These are phyloP conservation scores for Smittia sp. DNA, from an alignment of 2,888 invertebrate species.

Conservation along the genomic window DNA sequence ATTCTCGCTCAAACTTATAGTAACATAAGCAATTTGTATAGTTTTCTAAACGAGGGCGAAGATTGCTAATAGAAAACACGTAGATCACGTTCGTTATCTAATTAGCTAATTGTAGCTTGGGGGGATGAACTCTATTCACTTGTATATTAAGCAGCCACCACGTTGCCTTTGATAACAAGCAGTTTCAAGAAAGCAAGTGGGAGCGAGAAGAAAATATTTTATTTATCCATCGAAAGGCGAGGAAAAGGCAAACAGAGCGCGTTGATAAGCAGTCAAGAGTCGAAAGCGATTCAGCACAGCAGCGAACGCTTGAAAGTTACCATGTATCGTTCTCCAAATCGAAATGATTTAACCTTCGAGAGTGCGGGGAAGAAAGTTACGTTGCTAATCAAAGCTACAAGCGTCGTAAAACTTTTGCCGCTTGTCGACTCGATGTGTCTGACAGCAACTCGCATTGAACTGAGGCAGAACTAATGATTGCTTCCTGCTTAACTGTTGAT, in stretches of 20 bases:
- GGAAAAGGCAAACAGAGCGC: neutral
- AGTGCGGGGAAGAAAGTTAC: neutral
- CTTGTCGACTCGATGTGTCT: neutral
- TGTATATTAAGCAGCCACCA: neutral
- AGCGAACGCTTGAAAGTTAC: neutral
- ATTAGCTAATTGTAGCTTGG: conserved; percentile 40
- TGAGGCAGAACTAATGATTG: conserved; percentile 27
- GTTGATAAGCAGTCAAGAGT: neutral
- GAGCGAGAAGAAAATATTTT: conserved; percentile 16
- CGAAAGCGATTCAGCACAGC: neutral
- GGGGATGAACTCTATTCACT: neutral
- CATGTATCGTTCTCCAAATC: neutral
- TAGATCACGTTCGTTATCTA: conserved; percentile 39
- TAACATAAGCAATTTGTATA: conserved; percentile 16
- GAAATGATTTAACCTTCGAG: conserved; percentile 2
- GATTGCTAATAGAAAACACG: conserved; percentile 34
- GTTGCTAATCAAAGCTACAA: neutral
- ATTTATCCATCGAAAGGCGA: neutral
- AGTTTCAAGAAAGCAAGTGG: neutral
- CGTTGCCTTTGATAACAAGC: conserved; percentile 17
- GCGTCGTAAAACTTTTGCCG: neutral
- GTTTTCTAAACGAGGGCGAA: conserved; percentile 3
- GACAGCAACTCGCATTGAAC: neutral
- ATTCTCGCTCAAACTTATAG: neutral
- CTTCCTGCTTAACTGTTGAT: conserved; percentile 34